Percentiles rank a stretch among this genome's conserved stretches.
These are phyloP conservation scores for Drosophila peninsularis DNA, from an alignment of 2,888 invertebrate genomes.

Conservation along the genomic window DNA sequence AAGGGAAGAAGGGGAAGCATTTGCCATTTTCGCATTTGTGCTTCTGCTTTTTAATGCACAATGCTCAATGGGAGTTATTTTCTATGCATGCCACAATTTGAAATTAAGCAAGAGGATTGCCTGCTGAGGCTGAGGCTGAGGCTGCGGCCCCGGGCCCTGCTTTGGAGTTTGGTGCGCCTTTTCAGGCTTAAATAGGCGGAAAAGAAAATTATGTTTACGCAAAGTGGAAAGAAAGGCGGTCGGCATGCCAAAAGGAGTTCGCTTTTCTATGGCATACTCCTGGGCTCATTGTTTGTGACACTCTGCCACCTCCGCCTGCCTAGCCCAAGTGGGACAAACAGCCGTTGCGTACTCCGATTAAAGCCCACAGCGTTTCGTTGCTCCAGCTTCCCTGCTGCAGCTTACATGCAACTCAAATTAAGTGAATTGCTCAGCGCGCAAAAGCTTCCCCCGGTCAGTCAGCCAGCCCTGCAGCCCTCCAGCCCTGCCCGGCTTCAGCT, in stretches of 20 bases:
- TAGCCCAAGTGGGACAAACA: conserved; percentile 28
- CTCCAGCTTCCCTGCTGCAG: conserved; percentile 20
- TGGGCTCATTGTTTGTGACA: conserved; percentile 46
- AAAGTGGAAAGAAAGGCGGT: conserved; percentile 50
- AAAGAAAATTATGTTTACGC: conserved; percentile 80
- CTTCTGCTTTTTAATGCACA: conserved; percentile 38
- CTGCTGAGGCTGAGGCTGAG: conserved; percentile 20
- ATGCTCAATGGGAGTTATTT: conserved; percentile 38
- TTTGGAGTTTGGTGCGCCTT: conserved; percentile 44
- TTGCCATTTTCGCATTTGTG: conserved; percentile 4
- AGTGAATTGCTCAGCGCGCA: conserved; percentile 72
- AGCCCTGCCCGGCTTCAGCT: conserved; percentile 6
- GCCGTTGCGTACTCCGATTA: conserved; percentile 35
- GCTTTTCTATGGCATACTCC: conserved; percentile 46
- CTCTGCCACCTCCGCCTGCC: not conserved
- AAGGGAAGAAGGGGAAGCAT: not conserved
- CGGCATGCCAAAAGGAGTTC: conserved; percentile 12
- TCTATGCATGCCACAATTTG: conserved; percentile 53
- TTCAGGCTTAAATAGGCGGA: conserved; percentile 76
- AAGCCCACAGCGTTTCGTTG: conserved; percentile 35
- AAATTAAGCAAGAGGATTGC: conserved; percentile 60
- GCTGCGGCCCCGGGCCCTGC: not conserved
- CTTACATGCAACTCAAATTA: conserved; percentile 74
- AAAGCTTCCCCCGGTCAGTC: conserved; percentile 17
- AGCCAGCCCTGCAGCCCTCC: not conserved